Base-by-base conservation (phyloP, 2,797 vertebrate genomes). In the Danio aesculapii region DNA sequence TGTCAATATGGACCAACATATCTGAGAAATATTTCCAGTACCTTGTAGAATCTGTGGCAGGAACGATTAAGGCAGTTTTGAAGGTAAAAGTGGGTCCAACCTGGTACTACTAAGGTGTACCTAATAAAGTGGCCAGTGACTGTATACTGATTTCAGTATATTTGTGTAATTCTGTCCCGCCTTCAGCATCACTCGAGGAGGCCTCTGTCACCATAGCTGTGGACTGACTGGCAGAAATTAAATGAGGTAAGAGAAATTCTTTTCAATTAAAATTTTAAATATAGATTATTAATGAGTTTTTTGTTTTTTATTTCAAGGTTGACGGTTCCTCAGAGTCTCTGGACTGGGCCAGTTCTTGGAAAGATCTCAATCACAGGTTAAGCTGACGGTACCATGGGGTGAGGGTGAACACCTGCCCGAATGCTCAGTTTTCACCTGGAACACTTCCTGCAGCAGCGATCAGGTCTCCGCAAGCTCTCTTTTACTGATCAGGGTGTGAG, bases 401-500 rank as follows among this genome's bases (percentile, higher is more conserved):
- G 43, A 68, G 43, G 63, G 64, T 47, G 64, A 69, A 78, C 66
- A 78, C 53, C 76, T 78, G 30, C 39, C 17, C 3, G 47, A n/a
- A n/a, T n/a, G 47, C 57, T 78, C 76, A 63, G 77, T 71, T 79
- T 79, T 79, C 77, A 79, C 77, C 57, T 71, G 77, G 57, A 62
- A 53, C 77, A 79, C 67, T 62, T 79, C 77, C 67, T 79, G 59
- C 41, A 4, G 67, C n/a, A 71, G 58, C 49, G 77, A 79, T 79
- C 68, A 46, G 67, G 68, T 71, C 77, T 44, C 77, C 4, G n/a
- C 69, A 62, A 79, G 44, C 77, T 62, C 68, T 53, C 47, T 62
- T 70, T 79, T 79, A 79, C 67, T 79, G 67, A 71, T 79, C 66
- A 78, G 58, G 47, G 77, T 71, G 77, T 79, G 77, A 71, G 67